Percentiles rank a stretch among this genome's conserved stretches.
These are phyloP conservation scores for Pseudorhombus dupliciocellatus DNA, from an alignment of 2,113 vertebrate genomes.

Conservation along the genomic window DNA sequence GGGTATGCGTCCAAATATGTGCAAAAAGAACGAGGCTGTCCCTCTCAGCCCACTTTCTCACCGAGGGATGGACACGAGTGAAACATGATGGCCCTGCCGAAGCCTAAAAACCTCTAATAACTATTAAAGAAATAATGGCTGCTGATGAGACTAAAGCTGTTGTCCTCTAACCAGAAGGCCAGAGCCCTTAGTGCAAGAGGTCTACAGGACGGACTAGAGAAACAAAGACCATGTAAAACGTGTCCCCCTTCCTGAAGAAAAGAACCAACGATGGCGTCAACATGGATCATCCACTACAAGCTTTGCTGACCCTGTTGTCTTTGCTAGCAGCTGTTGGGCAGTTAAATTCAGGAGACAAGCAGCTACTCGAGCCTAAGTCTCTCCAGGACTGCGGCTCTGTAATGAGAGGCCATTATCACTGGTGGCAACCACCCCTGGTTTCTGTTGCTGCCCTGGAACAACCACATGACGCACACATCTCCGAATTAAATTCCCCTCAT, in stretches of 20 bases:
- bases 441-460: constrained; percentile 53
- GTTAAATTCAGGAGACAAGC: constrained; percentile 10
- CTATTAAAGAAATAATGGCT: no score
- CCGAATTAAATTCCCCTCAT: constrained; percentile 57
- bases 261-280: no score
- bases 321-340: constrained; percentile 28
- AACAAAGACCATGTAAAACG: no score
- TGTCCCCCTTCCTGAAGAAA: no score
- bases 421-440: constrained; percentile 21
- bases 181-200: no score
- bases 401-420: constrained; percentile 71
- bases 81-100: neutral
- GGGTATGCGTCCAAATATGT: neutral
- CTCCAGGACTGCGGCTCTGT: constrained; percentile 46
- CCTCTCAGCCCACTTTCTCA: neutral
- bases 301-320: neutral
- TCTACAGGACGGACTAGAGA: no score
- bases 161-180: no score
- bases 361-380: constrained; percentile 35
- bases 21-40: neutral
- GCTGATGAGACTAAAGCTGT: no score
- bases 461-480: constrained; percentile 30
- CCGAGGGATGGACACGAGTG: neutral
- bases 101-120: no score
- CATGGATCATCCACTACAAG: no score